Evolutionary conservation across 2,888 invertebrate species (phyloP).

Genomic region (Euspilapteryx auroguttella): DNA sequence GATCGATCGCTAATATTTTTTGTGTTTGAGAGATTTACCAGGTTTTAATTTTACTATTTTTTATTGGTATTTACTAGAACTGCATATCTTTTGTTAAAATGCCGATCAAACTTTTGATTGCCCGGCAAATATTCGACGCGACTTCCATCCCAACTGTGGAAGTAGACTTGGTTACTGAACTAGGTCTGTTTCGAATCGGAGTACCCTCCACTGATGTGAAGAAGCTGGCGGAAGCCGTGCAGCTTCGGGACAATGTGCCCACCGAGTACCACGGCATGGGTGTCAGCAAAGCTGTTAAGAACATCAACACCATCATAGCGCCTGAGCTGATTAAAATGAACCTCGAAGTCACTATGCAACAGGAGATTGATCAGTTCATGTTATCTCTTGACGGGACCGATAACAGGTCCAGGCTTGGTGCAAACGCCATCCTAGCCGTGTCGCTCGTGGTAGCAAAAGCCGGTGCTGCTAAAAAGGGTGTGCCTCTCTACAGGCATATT

Average conservation of each 20-base stretch:
- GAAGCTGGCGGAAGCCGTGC: slow-evolving; percentile 91
- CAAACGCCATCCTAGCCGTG: slow-evolving; percentile 95
- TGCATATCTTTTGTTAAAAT: too few relatives aligned
- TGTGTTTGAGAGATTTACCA: too few relatives aligned
- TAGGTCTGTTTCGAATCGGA: slow-evolving; percentile 87
- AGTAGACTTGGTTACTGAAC: slow-evolving; percentile 80
- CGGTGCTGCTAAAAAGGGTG: slow-evolving; percentile 91
- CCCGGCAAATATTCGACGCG: slow-evolving; percentile 96
- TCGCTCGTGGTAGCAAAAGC: slow-evolving; percentile 96
- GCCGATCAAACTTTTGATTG: slow-evolving; percentile 88
- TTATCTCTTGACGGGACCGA: slow-evolving; percentile 92
- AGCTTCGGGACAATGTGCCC: slow-evolving; percentile 89
- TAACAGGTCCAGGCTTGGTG: slow-evolving; percentile 91
- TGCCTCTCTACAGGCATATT: slow-evolving; percentile 87
- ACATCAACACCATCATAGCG: slow-evolving; percentile 82
- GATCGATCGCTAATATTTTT: too few relatives aligned
- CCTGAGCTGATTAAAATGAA: slow-evolving; percentile 79
- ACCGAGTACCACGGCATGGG: slow-evolving; percentile 90
- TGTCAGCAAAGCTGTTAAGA: slow-evolving; percentile 85
- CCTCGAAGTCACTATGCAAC: slow-evolving; percentile 88
- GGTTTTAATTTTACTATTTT: too few relatives aligned
- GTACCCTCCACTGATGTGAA: slow-evolving; percentile 97
- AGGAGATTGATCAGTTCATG: slow-evolving; percentile 85
- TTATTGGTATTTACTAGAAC: too few relatives aligned
- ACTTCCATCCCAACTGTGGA: slow-evolving; percentile 97